Conservation (phyloP, 2,113 vertebrate species). For the Condylura cristata region DNA sequence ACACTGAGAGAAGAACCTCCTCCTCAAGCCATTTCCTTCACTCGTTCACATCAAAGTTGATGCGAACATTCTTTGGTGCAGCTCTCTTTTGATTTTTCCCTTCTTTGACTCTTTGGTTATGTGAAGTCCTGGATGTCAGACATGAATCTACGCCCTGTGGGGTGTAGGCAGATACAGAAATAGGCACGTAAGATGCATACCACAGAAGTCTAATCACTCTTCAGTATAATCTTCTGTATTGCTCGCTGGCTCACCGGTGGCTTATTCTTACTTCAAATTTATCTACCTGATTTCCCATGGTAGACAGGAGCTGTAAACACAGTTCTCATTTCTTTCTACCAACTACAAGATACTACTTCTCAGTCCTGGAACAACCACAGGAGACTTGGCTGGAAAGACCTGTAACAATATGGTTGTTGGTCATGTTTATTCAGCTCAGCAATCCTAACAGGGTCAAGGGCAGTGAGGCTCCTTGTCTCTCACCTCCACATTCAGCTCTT, state of each 20-base stretch:
- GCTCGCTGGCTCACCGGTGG: conserved; percentile 52
- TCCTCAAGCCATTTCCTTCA: neutral
- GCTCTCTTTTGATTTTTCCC: conserved; percentile 64
- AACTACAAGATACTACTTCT: conserved; percentile 19
- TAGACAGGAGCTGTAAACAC: conserved; percentile 57
- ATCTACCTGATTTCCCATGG: conserved; percentile 40
- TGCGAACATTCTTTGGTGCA: neutral
- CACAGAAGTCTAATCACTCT: conserved; percentile 76
- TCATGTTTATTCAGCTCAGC: conserved; percentile 23
- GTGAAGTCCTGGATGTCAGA: conserved; percentile 74
- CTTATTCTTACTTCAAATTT: conserved; percentile 66
- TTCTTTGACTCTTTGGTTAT: conserved; percentile 73
- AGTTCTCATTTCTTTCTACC: neutral
- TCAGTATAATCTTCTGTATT: conserved; percentile 74
- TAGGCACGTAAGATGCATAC: conserved; percentile 71
- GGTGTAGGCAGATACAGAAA: conserved; percentile 81
- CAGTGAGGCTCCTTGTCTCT: neutral
- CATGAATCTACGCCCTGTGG: conserved; percentile 80
- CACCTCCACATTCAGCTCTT: neutral
- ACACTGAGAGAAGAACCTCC: neutral
- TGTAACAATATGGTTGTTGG: neutral
- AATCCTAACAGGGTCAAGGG: neutral
- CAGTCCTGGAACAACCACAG: conserved; percentile 43
- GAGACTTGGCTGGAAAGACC: conserved; percentile 20
- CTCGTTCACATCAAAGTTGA: neutral